These are phyloP conservation scores for Pammene fasciana DNA, from an alignment of 2,888 invertebrate genomes.

Conservation along the genomic window DNA sequence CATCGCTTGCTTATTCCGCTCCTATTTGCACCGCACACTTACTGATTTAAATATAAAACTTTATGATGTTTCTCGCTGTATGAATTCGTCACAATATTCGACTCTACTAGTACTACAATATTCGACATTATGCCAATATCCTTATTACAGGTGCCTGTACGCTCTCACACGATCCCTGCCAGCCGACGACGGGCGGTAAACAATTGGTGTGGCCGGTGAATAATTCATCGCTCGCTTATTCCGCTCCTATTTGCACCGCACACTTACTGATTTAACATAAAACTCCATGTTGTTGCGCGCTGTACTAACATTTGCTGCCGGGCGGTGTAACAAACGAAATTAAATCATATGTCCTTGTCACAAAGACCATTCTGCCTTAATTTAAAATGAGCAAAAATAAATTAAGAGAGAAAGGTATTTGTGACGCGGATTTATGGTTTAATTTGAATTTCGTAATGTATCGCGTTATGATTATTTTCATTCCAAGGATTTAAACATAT, in stretches of 20 bases:
- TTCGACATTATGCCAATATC: no score
- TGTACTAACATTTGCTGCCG: constrained; percentile 10
- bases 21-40: constrained; percentile 35
- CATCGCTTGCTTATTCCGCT: constrained; percentile 29
- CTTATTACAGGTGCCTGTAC: neutral
- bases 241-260: constrained; percentile 34
- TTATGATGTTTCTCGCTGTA: constrained; percentile 12
- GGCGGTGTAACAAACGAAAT: neutral
- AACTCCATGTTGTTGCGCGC: constrained; percentile 9
- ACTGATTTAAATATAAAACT: constrained; percentile 9
- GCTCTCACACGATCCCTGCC: constrained; percentile 1
- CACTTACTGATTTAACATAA: constrained; percentile 15
- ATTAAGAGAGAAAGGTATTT: no score
- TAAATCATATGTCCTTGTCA: no score
- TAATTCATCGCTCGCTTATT: constrained; percentile 35
- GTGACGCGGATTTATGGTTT: no score
- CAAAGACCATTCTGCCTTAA: no score
- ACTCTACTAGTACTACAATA: no score
- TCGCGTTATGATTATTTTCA: no score
- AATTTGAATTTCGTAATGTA: no score
- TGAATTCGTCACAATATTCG: neutral
- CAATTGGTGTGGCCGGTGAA: constrained; percentile 38
- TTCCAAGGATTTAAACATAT: no score
- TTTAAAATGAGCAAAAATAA: no score
- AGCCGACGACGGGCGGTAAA: constrained; percentile 24